Percentiles rank a stretch among this genome's conserved stretches.
phyloP scores from a whole-genome alignment of 2,797 vertebrate species.

The Acrossocheilus fasciatus region DNA sequence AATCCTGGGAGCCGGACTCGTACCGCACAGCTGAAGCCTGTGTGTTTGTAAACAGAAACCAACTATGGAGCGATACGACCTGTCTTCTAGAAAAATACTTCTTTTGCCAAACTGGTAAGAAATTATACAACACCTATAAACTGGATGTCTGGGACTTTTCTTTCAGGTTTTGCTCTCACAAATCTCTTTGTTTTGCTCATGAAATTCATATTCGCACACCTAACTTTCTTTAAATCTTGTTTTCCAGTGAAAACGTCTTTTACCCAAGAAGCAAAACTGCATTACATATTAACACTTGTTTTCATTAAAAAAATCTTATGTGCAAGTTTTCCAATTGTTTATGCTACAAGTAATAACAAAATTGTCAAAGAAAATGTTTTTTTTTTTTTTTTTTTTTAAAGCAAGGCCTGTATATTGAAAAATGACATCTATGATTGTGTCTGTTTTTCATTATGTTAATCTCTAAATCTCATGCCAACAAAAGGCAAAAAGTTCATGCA shows the following conservation, averaged over 20 bases:
- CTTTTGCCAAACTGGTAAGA: slow-evolving; percentile 22
- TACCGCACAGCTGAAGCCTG: rapidly evolving
- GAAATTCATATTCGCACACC: neutral
- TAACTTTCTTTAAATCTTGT: neutral
- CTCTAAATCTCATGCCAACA: neutral
- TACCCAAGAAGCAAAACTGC: neutral
- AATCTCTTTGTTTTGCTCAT: neutral
- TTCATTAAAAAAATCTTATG: neutral
- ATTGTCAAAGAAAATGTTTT: no score
- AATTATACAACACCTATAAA: neutral
- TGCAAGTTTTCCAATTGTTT: neutral
- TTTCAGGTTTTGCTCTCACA: neutral
- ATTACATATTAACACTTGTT: neutral
- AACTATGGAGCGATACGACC: rapidly evolving
- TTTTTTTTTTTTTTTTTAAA: neutral
- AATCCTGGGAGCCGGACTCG: rapidly evolving
- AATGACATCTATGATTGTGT: no score
- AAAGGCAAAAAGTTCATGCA: neutral
- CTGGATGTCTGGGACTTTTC: neutral
- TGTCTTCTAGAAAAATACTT: neutral
- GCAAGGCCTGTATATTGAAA: neutral
- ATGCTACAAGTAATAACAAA: neutral
- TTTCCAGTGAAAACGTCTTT: neutral
- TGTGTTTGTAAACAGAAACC: rapidly evolving
- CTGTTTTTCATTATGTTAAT: neutral